Percentiles rank a stretch among this genome's conserved stretches.
phyloP scores from a whole-genome alignment of 2,888 invertebrate genomes.

The Chorisops tibialis region DNA sequence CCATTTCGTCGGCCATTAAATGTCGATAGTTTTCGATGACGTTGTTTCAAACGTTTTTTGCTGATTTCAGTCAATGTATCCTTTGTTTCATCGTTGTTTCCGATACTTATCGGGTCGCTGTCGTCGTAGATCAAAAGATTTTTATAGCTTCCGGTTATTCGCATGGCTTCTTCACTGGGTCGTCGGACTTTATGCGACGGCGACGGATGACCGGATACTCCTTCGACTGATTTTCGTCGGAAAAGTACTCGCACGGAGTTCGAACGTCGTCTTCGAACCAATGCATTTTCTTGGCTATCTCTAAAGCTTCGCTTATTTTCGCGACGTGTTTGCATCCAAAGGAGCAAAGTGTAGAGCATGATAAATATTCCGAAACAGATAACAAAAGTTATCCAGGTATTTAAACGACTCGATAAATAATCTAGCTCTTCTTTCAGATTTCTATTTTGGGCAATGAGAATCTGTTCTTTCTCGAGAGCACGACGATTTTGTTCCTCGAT shows the following conservation, averaged over 20 bases:
- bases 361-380: constrained; percentile 23
- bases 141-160: constrained; percentile 59
- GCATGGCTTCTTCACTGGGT: constrained; percentile 72
- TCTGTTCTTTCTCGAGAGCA: constrained; percentile 71
- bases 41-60: not conserved
- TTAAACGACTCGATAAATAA: constrained; percentile 61
- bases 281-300: constrained; percentile 19
- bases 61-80: constrained; percentile 38
- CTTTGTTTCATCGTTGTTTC: constrained; percentile 42
- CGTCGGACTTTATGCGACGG: constrained; percentile 61
- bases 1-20: constrained; percentile 46
- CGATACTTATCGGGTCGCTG: constrained; percentile 42
- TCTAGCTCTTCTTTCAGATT: constrained; percentile 64
- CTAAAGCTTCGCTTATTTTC: constrained; percentile 9
- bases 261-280: constrained; percentile 30
- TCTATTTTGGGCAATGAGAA: constrained; percentile 74
- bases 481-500: constrained; percentile 69
- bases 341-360: constrained; percentile 23
- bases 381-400: constrained; percentile 42
- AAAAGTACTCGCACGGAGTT: constrained; percentile 35
- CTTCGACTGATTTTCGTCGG: constrained; percentile 66
- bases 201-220: constrained; percentile 55
- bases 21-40: constrained; percentile 48
- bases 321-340: constrained; percentile 21
- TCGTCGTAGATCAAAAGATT: constrained; percentile 59